These are phyloP conservation scores for Pampusana beccarii DNA, from an alignment of 2,113 vertebrate genomes.

Conservation along the genomic window DNA sequence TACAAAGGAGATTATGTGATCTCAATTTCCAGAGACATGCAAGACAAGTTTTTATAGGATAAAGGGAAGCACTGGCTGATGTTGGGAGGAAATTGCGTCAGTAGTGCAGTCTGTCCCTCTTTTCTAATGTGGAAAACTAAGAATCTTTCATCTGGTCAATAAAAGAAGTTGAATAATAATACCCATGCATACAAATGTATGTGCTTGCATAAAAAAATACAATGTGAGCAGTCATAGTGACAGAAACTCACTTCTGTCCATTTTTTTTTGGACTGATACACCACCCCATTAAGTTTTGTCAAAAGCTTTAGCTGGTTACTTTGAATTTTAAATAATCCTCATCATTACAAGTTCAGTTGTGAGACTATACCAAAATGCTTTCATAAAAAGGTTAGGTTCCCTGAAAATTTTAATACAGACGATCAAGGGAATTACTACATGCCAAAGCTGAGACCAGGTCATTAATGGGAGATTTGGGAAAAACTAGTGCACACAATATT, in stretches of 20 bases:
- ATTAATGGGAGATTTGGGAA: background rate
- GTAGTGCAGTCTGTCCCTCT: background rate
- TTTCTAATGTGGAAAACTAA: background rate
- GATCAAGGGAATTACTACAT: background rate
- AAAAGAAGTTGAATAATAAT: background rate
- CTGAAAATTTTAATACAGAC: background rate
- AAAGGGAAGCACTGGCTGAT: background rate
- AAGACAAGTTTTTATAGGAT: background rate
- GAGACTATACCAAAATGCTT: background rate
- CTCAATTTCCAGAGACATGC: background rate
- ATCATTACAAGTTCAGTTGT: background rate
- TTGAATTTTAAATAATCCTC: background rate
- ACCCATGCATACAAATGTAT: background rate
- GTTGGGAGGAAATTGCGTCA: background rate
- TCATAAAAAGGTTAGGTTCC: background rate
- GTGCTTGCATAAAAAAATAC: background rate
- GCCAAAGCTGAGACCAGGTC: background rate
- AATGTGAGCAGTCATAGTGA: background rate
- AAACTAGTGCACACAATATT: background rate
- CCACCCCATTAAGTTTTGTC: background rate
- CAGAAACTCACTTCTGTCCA: background rate
- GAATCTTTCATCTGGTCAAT: background rate
- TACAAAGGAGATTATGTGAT: background rate
- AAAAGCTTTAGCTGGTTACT: background rate
- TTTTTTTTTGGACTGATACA: background rate